Conservation (phyloP, 2,113 vertebrate genomes). For the Oenanthe melanoleuca region DNA sequence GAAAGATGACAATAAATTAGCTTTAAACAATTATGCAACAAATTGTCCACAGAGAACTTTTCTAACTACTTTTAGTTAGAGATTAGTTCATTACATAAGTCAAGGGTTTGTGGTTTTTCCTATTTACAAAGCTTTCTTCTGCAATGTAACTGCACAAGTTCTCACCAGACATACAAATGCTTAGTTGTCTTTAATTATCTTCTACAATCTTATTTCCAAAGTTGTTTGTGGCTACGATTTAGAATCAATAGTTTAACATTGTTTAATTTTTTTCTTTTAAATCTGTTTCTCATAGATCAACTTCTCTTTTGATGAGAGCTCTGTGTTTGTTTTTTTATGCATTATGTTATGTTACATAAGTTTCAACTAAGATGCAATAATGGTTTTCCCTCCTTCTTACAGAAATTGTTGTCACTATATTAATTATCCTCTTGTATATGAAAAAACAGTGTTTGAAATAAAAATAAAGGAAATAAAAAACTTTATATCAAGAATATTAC, state of each 20-base stretch:
- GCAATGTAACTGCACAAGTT: neutral
- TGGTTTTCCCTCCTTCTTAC: neutral
- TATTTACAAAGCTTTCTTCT: neutral
- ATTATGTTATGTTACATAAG: neutral
- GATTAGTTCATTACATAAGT: neutral
- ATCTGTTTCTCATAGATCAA: neutral
- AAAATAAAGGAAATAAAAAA: neutral
- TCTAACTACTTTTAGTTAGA: neutral
- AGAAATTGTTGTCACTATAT: neutral
- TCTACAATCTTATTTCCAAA: neutral
- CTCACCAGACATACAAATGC: neutral
- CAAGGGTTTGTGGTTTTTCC: neutral
- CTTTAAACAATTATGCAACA: neutral
- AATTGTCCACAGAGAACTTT: neutral
- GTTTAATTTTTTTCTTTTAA: neutral
- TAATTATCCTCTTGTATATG: slow-evolving; percentile 14
- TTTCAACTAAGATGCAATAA: neutral
- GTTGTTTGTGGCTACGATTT: neutral
- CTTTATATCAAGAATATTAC: neutral
- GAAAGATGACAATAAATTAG: neutral
- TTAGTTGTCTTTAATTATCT: neutral
- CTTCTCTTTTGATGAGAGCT: neutral
- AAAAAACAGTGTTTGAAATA: neutral
- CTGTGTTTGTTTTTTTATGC: neutral
- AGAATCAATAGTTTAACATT: neutral